Percentiles rank a stretch among this genome's conserved stretches.
Conservation (phyloP, 2,113 vertebrate species). For the Cepphus grylle region DNA sequence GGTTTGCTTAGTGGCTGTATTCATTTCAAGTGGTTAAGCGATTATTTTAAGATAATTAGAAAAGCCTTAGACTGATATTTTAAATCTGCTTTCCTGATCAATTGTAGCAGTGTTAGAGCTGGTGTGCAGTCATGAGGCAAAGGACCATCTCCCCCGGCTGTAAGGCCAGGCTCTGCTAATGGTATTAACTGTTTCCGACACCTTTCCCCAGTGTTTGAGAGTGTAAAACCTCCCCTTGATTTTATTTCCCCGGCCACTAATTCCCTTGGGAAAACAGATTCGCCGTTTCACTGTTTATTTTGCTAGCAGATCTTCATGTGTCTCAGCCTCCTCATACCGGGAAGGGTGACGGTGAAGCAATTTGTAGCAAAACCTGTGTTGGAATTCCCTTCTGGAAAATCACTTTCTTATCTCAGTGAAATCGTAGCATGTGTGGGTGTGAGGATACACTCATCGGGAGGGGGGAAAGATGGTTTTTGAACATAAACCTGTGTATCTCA, state of each 20-base stretch:
- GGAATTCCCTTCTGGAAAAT: not conserved
- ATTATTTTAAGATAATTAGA: slow-evolving; percentile 59
- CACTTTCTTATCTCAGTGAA: not conserved
- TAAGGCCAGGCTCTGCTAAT: not conserved
- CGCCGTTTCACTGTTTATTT: not conserved
- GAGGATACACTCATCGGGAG: not conserved
- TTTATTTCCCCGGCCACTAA: not conserved
- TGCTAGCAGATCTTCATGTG: not conserved
- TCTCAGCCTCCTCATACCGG: not conserved
- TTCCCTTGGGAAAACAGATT: not conserved
- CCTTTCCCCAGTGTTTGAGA: not conserved
- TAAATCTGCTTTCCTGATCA: slow-evolving; percentile 44
- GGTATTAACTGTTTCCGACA: not conserved
- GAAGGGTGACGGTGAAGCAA: not conserved
- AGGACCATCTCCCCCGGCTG: not conserved
- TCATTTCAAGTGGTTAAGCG: not conserved
- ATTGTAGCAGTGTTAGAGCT: not conserved
- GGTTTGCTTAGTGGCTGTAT: not conserved
- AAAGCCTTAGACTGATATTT: slow-evolving; percentile 40
- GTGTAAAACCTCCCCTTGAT: not conserved
- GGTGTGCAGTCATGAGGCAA: slow-evolving; percentile 34
- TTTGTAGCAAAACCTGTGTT: not conserved
- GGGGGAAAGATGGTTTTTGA: not conserved
- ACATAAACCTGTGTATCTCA: not conserved
- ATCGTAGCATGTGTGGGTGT: not conserved